These are phyloP conservation scores for Rhizomys pruinosus DNA, from an alignment of 2,113 vertebrate genomes.

Conservation along the genomic window DNA sequence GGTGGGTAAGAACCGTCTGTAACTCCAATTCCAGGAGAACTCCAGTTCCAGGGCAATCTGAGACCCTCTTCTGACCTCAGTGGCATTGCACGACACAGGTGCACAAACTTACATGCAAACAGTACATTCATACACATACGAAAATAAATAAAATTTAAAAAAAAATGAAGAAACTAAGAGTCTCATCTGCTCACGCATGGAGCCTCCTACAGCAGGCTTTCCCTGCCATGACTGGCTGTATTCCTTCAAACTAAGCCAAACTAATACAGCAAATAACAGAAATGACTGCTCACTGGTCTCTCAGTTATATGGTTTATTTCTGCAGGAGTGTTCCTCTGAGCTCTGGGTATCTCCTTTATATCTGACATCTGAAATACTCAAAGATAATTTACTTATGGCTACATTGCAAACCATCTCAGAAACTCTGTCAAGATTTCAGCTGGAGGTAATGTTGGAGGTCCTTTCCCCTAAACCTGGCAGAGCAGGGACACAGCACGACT, in stretches of 20 bases:
- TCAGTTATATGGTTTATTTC: fast-evolving
- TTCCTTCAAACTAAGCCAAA: not conserved
- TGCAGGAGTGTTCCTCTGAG: not conserved
- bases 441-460: not conserved
- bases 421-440: not conserved
- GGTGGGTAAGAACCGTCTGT: no score
- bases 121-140: no score
- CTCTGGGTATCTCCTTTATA: not conserved
- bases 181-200: not conserved
- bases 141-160: no score
- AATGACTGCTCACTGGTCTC: no score
- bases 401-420: not conserved
- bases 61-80: no score
- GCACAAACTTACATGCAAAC: no score
- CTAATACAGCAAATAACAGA: not conserved
- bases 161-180: not conserved
- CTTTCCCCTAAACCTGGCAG: not conserved
- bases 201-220: no score
- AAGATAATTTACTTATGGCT: not conserved
- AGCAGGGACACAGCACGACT: not conserved
- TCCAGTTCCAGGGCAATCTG: no score
- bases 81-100: no score
- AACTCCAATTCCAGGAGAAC: no score
- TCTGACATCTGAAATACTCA: not conserved
- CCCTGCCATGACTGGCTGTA: not conserved